Evolutionary conservation across 2,113 vertebrate genomes (phyloP).

Genomic region (Phrynocephalus versicolor): DNA sequence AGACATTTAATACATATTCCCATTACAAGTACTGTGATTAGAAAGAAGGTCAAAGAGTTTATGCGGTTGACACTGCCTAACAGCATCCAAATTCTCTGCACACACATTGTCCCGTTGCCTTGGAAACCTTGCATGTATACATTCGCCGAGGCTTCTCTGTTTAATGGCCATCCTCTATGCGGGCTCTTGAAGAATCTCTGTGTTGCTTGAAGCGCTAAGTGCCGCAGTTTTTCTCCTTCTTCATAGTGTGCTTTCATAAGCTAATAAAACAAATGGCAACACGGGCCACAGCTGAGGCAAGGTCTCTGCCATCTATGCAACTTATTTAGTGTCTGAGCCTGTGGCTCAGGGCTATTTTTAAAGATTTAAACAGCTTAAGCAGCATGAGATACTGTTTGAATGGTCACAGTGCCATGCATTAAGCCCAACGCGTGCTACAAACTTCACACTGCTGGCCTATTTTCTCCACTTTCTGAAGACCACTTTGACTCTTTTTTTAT

Average conservation of each 20-base stretch:
- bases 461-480: conserved; percentile 13
- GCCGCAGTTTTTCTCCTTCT: background rate
- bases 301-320: conserved; percentile 12
- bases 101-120: conserved; percentile 32
- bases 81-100: conserved; percentile 1
- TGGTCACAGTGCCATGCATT: conserved; percentile 17
- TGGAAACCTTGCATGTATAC: conserved; percentile 41
- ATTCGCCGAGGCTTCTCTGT: background rate
- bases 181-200: conserved; percentile 21
- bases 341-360: background rate
- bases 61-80: conserved; percentile 35
- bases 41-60: conserved; percentile 35
- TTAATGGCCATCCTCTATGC: conserved; percentile 24
- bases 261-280: conserved; percentile 14
- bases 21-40: conserved; percentile 33
- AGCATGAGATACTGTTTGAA: background rate
- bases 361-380: conserved; percentile 10
- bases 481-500: background rate
- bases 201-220: conserved; percentile 3
- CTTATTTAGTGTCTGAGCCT: background rate
- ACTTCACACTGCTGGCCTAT: background rate
- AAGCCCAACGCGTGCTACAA: background rate
- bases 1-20: conserved; percentile 36
- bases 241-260: background rate
- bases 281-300: background rate